Base-by-base conservation (phyloP, 2,113 vertebrate genomes). In the Silurus glanis region DNA sequence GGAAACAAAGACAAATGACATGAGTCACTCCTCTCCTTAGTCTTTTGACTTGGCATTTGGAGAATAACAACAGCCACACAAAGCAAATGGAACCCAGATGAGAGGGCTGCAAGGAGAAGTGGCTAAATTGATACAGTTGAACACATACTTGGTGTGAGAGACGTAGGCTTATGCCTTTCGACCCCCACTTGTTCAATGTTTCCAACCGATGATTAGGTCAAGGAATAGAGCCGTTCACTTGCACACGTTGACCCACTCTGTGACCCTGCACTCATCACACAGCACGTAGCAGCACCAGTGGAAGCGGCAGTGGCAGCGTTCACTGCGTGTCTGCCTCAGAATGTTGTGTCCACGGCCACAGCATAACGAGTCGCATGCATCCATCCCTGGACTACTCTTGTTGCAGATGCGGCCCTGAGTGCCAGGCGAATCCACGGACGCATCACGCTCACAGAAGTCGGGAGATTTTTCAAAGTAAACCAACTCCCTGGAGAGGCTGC, bases 281-380 rank as follows among this genome's bases (percentile, higher is more conserved):
- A 97, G 92, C 91, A 97, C 97, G 0, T 97, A 97, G 92, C 97
- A 97, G 90, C 97, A 97, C 97, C 97, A 97, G 92, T 97, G 97
- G 92, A 97, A 97, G 55, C 95, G 93, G 82, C 97, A 97, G 45
- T 96, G 95, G 90, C 97, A 97, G 81, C 96, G 95, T 61, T 97
- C 95, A 2, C 95, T 95, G 59, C 95, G 95, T 0, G 95, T 97
- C 93, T 97, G 95, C 88, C 93, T 95, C 14, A 97, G 94, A 84
- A 97, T 95, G 74, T 97, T 97, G 93, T 97, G 97, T 83, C 97
- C 97, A 0, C 97, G 95, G 81, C 97, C 97, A 13, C 97, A 97
- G 91, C 97, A 97, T 90, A 97, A 92, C 12, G 97, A 97, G 87
- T 96, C 85, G 83, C 97, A 97, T 90, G 96, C 93, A 61, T 97